Evolutionary conservation across 1,140 invertebrate species (phyloP), one percentile per base, ranked within the genome.

Genomic region (Drosophila elegans): DNA sequence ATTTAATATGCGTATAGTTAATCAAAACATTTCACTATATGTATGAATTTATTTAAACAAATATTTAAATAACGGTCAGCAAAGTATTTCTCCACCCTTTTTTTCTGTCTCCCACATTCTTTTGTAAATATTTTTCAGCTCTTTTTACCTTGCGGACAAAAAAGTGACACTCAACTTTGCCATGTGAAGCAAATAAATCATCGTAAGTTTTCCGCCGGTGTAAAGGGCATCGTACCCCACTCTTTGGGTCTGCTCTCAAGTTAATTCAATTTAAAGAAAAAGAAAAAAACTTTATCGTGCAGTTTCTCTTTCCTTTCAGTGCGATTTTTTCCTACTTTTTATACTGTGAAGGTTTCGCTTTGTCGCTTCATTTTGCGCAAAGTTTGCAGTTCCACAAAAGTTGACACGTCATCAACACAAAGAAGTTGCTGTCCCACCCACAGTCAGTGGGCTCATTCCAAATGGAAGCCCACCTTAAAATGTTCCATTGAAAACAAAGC

Each of bases 141-240:
- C 13, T 41, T 48, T 46, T 67, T 34, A 41, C 38, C 13, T 27
- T 16, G 42, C 32, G 9, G n/a, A 45, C 11, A 42, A 72, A 78
- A 82, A 79, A 82, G 67, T 79, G 83, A 88, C 83, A 82, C 83
- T 82, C 75, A 76, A 86, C 83, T 88, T 79, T 86, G 83, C 79
- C 83, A 86, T 79, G 83, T 88, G 83, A 88, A 86, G 83, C 83
- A 86, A 86, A 86, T 86, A 86, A 86, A 86, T 86, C 83, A 86
- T 88, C 83, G 71, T 69, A 88, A 83, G 83, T 86, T 88, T 86
- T 88, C 60, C 66, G 79, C 83, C 83, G 78, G 83, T 86, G 82
- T 76, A 81, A 78, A 76, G 69, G 82, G 59, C 66, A 86, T 59
- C 21, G 32, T 27, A 16, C 12, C 11, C 57, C 25, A 10, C 11